Evolutionary conservation across 2,888 invertebrate genomes (phyloP).

Genomic region (Nymphalis c-album): DNA sequence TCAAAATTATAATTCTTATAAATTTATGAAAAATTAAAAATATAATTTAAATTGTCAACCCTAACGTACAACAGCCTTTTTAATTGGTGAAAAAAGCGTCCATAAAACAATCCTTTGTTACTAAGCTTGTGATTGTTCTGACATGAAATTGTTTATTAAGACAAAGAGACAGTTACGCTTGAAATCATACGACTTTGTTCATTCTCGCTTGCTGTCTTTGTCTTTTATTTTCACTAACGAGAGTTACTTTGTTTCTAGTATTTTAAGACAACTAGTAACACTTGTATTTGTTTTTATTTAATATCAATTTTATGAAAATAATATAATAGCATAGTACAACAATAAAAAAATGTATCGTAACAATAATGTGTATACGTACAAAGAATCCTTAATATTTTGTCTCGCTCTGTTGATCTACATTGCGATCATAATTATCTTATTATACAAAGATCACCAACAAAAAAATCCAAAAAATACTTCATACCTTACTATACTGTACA

Average conservation of each 20-base stretch:
- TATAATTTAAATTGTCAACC: neutral
- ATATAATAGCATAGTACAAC: too few species aligned
- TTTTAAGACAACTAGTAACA: neutral
- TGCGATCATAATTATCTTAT: too few species aligned
- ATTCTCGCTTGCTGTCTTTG: conserved; percentile 15
- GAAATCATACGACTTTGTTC: conserved; percentile 24
- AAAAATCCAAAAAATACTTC: too few species aligned
- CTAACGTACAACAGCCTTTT: conserved; percentile 13
- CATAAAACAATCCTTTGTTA: conserved; percentile 34
- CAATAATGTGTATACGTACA: too few species aligned
- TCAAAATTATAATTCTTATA: neutral
- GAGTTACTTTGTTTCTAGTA: conserved; percentile 4
- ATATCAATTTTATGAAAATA: neutral
- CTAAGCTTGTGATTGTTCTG: conserved; percentile 34
- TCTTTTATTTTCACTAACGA: conserved; percentile 25
- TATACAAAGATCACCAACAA: too few species aligned
- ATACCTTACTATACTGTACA: too few species aligned
- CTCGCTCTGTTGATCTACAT: too few species aligned
- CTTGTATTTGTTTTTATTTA: neutral
- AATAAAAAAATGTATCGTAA: too few species aligned
- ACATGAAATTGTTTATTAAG: conserved; percentile 33
- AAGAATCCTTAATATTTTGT: too few species aligned
- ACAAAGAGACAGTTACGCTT: conserved; percentile 25
- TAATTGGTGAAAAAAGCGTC: conserved; percentile 31
- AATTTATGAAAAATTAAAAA: neutral